Evolutionary conservation across 2,888 invertebrate species (phyloP), one percentile per base, ranked within the genome.

Genomic region (Ischnura elegans): DNA sequence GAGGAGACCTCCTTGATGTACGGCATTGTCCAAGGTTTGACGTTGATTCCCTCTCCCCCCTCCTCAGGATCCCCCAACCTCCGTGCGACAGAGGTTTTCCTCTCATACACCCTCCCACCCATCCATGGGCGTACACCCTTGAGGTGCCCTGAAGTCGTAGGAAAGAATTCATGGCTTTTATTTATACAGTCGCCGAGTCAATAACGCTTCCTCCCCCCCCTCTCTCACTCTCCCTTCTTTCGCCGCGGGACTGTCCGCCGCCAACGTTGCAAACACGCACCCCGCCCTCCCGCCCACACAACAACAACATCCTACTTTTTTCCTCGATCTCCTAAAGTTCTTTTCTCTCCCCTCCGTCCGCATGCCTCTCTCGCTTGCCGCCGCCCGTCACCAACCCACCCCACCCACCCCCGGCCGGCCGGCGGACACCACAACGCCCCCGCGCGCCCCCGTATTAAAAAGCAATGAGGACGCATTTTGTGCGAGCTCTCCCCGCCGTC

Each of bases 131-230:
- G 90, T 66, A 45, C 61, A 90, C 90, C 90, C 90, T 66, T 43
- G 90, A 90, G 90, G 90, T 43, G 61, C 86, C 46, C 86, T 46
- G 45, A 46, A 86, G 86, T 66, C 16, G 43, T 87, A 61, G 90
- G 90, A 90, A 90, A 90, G 61, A 90, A 90, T 90, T 90, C 90
- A 90, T 90, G 90, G 61, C 90, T 90, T 90, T 90, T 90, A 90
- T 90, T 90, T 90, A 90, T 90, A 90, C 90, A 90, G 90, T 90
- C 90, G 21, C 90, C 90, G 66, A 90, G 90, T 90, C 90, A 90
- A 90, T 90, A 90, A 87, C 87, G 87, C 55, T 87, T 55, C 55
- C 55, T 45, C 61, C 61, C 90, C 43, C 87, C 25, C 87, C 21
- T 42, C 36, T 47, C 47, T 55, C 55, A 21, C 13, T 61, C n/a